Percentiles rank a stretch among this genome's conserved stretches.
phyloP scores from a whole-genome alignment of 2,797 vertebrate genomes.

The Onychomys torridus region DNA sequence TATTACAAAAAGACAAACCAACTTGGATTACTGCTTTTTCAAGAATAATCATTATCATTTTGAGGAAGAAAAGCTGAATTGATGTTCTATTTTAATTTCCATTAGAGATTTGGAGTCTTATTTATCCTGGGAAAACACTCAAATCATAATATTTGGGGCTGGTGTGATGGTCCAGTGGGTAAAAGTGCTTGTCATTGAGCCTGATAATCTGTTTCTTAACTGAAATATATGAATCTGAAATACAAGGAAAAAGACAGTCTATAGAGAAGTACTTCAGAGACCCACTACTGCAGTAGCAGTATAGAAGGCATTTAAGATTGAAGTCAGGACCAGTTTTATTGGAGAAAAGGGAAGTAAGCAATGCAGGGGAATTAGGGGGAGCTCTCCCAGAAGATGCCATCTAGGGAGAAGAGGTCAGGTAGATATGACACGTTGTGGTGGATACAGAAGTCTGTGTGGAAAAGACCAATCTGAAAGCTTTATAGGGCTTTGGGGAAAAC shows the following conservation, averaged over 20 bases:
- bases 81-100: not conserved
- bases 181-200: not conserved
- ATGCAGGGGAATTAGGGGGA: not conserved
- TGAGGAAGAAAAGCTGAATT: not conserved
- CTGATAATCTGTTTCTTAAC: not conserved
- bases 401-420: not conserved
- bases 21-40: not conserved
- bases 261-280: not conserved
- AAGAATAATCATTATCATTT: not conserved
- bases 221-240: not conserved
- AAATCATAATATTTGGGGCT: not conserved
- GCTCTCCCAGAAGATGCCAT: not conserved
- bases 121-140: not conserved
- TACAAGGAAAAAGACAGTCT: not conserved
- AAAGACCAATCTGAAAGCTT: not conserved
- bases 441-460: not conserved
- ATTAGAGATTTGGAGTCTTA: not conserved
- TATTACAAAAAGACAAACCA: not conserved
- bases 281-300: not conserved
- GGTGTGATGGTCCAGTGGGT: not conserved
- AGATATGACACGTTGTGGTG: not conserved
- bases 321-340: not conserved
- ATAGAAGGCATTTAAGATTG: not conserved
- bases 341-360: not conserved
- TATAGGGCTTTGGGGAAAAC: not conserved